Percentiles rank a stretch among this genome's conserved stretches.
Evolutionary conservation across 2,113 vertebrate genomes (phyloP).

Genomic region (Motacilla tschutschensis): DNA sequence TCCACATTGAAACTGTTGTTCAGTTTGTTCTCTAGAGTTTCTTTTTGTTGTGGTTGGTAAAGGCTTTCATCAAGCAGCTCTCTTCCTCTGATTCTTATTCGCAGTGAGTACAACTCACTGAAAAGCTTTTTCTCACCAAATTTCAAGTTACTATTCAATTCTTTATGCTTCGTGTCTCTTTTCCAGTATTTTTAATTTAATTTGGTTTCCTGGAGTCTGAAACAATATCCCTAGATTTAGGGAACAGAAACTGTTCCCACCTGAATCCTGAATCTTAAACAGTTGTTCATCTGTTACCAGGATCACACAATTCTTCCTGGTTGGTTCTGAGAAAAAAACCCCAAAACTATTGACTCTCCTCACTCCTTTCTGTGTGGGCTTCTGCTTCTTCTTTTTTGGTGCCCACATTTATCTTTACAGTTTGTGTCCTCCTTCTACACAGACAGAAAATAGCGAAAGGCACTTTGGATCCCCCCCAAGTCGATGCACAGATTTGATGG

Average conservation of each 20-base stretch:
- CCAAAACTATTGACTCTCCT: not conserved
- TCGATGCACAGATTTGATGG: accelerated
- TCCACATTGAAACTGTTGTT: not conserved
- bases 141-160: slow-evolving; percentile 2
- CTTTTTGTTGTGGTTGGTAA: slow-evolving; percentile 4
- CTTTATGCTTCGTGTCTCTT: not conserved
- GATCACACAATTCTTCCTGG: not conserved
- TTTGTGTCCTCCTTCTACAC: not conserved
- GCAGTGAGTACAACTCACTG: slow-evolving; percentile 15
- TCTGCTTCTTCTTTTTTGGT: not conserved
- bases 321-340: not conserved
- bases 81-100: slow-evolving; percentile 52
- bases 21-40: not conserved
- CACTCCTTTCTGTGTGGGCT: not conserved
- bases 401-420: not conserved
- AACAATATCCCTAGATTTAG: not conserved
- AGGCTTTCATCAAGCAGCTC: slow-evolving; percentile 11
- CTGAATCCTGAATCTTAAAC: not conserved
- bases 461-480: not conserved
- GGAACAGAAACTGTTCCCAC: not conserved
- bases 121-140: slow-evolving; percentile 36
- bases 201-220: not conserved
- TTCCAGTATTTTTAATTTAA: not conserved
- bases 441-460: not conserved
- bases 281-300: not conserved